phyloP scores from a whole-genome alignment of 2,113 vertebrate genomes.

The Salvelinus fontinalis region DNA sequence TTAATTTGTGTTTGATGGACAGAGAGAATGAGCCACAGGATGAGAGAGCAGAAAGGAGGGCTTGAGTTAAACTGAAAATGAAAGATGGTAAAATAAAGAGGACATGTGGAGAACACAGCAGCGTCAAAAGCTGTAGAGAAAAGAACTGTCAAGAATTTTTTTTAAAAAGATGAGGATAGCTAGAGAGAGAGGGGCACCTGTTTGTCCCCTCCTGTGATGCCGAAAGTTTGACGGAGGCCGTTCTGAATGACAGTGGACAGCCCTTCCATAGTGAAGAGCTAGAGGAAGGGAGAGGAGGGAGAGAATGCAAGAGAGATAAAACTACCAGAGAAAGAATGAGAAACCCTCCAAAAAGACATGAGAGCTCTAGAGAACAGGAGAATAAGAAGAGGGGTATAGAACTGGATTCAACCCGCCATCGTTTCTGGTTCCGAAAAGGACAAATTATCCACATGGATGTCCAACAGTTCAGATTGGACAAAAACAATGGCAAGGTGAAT shows the following conservation, averaged over 20 bases:
- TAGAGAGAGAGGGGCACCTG: constrained; percentile 83
- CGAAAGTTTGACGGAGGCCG: constrained; percentile 96
- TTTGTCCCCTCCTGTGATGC: constrained; percentile 92
- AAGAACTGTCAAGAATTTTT: not conserved
- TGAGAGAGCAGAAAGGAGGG: not conserved
- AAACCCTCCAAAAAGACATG: not conserved
- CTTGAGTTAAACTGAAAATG: not conserved
- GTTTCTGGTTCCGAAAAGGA: not conserved
- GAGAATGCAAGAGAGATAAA: not conserved
- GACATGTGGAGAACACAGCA: not conserved
- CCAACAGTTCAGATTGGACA: constrained; percentile 46
- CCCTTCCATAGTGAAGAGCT: constrained; percentile 98
- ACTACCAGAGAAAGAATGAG: not conserved
- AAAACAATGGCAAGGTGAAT: constrained; percentile 52
- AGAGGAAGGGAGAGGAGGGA: constrained; percentile 64
- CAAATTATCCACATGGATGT: not conserved
- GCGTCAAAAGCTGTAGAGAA: not conserved
- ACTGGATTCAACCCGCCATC: not conserved
- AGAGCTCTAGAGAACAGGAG: not conserved
- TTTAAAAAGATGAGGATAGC: constrained; percentile 8
- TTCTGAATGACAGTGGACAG: constrained; percentile 98
- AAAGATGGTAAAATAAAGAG: not conserved
- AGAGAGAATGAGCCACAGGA: not conserved
- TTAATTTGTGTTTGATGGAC: too few species aligned
- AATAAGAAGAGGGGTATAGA: not conserved